These are phyloP conservation scores for Eremobia ochroleuca DNA, from an alignment of 2,888 invertebrate genomes.

Conservation along the genomic window DNA sequence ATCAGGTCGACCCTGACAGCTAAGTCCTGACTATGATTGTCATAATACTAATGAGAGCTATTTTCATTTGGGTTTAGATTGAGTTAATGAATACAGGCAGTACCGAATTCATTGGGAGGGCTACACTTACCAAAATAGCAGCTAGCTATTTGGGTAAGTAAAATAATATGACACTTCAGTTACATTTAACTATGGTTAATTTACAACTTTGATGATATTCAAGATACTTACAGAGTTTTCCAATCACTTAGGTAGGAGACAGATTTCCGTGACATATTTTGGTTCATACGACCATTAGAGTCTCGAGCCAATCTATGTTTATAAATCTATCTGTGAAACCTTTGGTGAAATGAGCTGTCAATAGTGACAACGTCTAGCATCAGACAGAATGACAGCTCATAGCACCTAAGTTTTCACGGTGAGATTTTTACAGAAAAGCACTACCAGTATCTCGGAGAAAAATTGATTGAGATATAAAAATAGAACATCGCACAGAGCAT, in stretches of 20 bases:
- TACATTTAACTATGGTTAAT: neutral
- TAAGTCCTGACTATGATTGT: constrained; percentile 25
- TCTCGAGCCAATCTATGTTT: no score
- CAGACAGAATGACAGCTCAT: no score
- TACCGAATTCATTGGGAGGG: neutral
- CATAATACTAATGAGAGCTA: constrained; percentile 34
- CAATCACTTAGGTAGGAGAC: neutral
- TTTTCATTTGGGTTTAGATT: constrained; percentile 33
- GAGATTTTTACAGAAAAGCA: no score
- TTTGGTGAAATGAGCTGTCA: no score
- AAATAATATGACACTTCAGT: neutral
- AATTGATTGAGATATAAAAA: constrained; percentile 8
- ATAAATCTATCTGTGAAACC: no score
- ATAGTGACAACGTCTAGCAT: no score
- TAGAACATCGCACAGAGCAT: neutral
- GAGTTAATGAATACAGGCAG: constrained; percentile 7
- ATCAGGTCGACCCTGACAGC: constrained; percentile 39
- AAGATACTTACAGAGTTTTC: neutral
- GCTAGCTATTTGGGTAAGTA: neutral
- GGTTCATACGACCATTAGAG: neutral
- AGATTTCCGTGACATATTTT: neutral
- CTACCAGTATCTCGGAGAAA: neutral
- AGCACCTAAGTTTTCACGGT: no score
- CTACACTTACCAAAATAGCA: no score
- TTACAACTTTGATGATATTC: neutral